These are phyloP conservation scores for Selene dorsalis DNA, from an alignment of 2,797 vertebrate genomes.

Conservation along the genomic window DNA sequence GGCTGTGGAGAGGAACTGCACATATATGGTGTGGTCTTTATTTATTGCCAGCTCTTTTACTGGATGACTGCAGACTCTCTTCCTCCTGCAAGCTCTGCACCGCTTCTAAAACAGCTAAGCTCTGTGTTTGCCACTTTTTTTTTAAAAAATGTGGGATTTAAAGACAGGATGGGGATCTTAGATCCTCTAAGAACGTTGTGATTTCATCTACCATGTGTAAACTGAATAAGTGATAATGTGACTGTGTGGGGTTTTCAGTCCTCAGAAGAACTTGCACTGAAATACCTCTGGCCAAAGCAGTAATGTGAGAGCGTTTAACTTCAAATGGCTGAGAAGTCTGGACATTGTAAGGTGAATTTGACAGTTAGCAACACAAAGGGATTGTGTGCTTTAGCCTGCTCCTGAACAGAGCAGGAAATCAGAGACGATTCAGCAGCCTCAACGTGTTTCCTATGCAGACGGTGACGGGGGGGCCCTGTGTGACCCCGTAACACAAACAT, in stretches of 20 bases:
- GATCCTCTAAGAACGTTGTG: slow-evolving; percentile 28
- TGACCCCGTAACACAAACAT: slow-evolving; percentile 67
- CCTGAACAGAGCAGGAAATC: slow-evolving; percentile 60
- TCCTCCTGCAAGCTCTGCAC: slow-evolving; percentile 56
- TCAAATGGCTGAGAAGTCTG: slow-evolving; percentile 63
- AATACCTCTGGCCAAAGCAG: slow-evolving; percentile 33
- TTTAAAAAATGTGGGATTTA: slow-evolving; percentile 24
- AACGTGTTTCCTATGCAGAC: slow-evolving; percentile 63
- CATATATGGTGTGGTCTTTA: slow-evolving; percentile 85
- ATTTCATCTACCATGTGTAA: slow-evolving; percentile 45
- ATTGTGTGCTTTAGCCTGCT: slow-evolving; percentile 47
- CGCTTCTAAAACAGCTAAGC: slow-evolving; percentile 35
- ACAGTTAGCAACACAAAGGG: slow-evolving; percentile 64
- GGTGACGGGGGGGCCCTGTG: slow-evolving; percentile 2
- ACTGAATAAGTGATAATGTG: slow-evolving; percentile 25
- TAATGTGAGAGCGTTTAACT: slow-evolving; percentile 60
- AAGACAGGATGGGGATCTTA: not conserved
- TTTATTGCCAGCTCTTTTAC: slow-evolving; percentile 79
- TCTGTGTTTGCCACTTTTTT: slow-evolving; percentile 5
- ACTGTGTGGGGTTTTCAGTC: slow-evolving; percentile 11
- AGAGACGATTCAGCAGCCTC: slow-evolving; percentile 47
- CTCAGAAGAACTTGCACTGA: slow-evolving; percentile 22
- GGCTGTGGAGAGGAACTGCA: slow-evolving; percentile 78
- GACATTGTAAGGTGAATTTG: slow-evolving; percentile 66
- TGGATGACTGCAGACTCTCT: slow-evolving; percentile 61